phyloP scores from a whole-genome alignment of 2,888 invertebrate genomes.

The Melangyna quadrimaculata region DNA sequence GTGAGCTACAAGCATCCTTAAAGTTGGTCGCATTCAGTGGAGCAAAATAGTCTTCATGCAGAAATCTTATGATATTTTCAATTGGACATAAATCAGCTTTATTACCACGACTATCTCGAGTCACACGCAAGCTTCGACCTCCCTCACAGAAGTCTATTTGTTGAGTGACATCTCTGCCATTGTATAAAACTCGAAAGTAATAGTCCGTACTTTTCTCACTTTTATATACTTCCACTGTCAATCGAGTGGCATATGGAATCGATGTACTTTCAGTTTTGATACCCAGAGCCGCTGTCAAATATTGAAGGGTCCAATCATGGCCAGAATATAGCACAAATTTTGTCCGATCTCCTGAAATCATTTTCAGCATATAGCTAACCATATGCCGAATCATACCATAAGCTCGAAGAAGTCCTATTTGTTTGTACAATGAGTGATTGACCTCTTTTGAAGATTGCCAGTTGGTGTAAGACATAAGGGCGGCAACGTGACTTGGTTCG shows the following conservation, averaged over 20 bases:
- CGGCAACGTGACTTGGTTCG: conserved; percentile 87
- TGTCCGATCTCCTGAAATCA: conserved; percentile 89
- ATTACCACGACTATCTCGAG: conserved; percentile 81
- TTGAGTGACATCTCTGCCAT: conserved; percentile 93
- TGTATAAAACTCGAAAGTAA: conserved; percentile 91
- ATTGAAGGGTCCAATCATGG: conserved; percentile 94
- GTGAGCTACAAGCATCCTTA: conserved; percentile 88
- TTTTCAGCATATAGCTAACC: conserved; percentile 89
- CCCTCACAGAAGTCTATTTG: conserved; percentile 90
- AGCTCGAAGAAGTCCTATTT: conserved; percentile 87
- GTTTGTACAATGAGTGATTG: conserved; percentile 83
- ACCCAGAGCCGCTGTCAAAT: conserved; percentile 90
- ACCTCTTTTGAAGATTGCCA: conserved; percentile 88
- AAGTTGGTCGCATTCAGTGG: conserved; percentile 93
- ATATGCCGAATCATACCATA: conserved; percentile 93
- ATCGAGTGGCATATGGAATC: conserved; percentile 92
- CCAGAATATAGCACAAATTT: conserved; percentile 93
- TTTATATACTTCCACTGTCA: conserved; percentile 93
- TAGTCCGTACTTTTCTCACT: conserved; percentile 85
- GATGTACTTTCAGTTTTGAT: conserved; percentile 82
- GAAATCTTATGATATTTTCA: conserved; percentile 92
- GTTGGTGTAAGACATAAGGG: conserved; percentile 90
- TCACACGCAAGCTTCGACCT: conserved; percentile 82
- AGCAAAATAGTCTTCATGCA: conserved; percentile 93
- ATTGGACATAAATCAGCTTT: conserved; percentile 89